phyloP scores from a whole-genome alignment of 37 sponge, comb jelly and placozoan species.

The Bolinopsis microptera region DNA sequence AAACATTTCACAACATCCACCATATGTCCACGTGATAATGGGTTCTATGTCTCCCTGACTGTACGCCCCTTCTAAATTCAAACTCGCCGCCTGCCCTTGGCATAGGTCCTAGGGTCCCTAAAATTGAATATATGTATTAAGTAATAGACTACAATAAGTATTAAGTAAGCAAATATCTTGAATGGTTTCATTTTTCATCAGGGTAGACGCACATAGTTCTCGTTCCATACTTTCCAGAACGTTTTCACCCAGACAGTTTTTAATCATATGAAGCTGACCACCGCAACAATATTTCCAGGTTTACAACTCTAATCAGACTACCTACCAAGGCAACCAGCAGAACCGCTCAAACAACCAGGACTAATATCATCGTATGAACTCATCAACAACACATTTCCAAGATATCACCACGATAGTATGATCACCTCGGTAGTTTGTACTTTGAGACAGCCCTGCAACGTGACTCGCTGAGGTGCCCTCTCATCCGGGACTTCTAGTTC shows the following conservation, averaged over 20 bases:
- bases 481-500: too few species aligned
- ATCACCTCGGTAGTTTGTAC: neutral
- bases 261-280: too few species aligned
- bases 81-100: too few species aligned
- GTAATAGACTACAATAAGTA: neutral
- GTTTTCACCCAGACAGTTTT: too few species aligned
- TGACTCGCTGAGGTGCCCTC: too few species aligned
- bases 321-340: constrained; percentile 53
- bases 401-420: neutral
- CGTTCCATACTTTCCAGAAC: too few species aligned
- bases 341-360: constrained; percentile 1
- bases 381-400: neutral
- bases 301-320: constrained; percentile 56
- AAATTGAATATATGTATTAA: neutral
- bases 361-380: neutral
- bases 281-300: constrained; percentile 23
- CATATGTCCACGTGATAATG: too few species aligned
- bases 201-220: neutral
- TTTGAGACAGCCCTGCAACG: too few species aligned
- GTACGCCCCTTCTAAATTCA: too few species aligned
- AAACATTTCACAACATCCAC: too few species aligned
- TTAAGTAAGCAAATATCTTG: neutral
- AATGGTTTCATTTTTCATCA: neutral
- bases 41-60: too few species aligned
- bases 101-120: neutral